phyloP scores from a whole-genome alignment of 2,888 invertebrate genomes.

The Ichneumoninae sp. region DNA sequence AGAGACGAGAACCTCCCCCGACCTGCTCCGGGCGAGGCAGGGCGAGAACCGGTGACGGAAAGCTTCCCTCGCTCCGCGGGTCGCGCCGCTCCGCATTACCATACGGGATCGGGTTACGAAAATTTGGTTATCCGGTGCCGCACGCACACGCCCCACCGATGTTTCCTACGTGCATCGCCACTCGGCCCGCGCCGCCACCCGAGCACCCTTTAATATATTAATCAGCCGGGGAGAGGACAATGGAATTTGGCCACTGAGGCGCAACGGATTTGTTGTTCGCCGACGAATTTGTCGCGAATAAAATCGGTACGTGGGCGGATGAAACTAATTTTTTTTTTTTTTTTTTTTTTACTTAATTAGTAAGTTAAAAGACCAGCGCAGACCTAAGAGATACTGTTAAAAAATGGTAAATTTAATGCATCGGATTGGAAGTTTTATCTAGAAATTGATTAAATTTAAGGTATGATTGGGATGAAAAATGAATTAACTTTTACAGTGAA shows the following conservation, averaged over 20 bases:
- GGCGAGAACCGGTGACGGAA: conserved; percentile 47
- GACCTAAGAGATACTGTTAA: too few relatives aligned
- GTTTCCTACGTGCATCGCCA: conserved; percentile 30
- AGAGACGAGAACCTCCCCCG: conserved; percentile 43
- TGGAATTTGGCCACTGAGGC: conserved; percentile 60
- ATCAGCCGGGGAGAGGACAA: conserved; percentile 65
- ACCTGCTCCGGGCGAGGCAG: background rate
- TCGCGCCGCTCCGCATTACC: conserved; percentile 75
- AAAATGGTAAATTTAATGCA: too few relatives aligned
- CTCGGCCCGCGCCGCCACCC: conserved; percentile 31
- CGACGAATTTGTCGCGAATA: background rate
- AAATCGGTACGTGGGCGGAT: background rate
- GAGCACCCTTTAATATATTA: conserved; percentile 72
- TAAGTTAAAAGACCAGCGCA: too few relatives aligned
- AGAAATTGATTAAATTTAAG: too few relatives aligned
- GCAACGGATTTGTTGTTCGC: conserved; percentile 56
- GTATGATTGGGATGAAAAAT: too few relatives aligned
- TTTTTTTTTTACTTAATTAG: too few relatives aligned
- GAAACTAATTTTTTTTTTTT: background rate
- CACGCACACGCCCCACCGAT: conserved; percentile 56
- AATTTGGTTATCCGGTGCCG: conserved; percentile 80
- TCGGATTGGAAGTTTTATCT: too few relatives aligned
- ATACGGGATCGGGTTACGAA: conserved; percentile 84
- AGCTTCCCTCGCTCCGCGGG: conserved; percentile 25
- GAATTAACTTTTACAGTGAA: too few relatives aligned